Conservation (phyloP, 2,113 vertebrate genomes). For the Pangasianodon gigas region DNA sequence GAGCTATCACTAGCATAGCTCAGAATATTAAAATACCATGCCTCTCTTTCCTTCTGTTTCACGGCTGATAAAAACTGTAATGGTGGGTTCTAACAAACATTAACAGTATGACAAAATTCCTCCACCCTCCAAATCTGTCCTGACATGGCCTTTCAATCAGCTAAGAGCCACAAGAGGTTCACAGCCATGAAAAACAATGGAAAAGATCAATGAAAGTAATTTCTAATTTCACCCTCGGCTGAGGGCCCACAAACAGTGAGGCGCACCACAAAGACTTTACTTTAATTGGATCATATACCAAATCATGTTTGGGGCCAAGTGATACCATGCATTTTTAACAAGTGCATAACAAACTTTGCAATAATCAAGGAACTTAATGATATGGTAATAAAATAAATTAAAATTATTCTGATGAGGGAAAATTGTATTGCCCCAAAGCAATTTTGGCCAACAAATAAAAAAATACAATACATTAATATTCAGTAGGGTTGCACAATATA, state of each 20-base stretch:
- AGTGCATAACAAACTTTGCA: not conserved
- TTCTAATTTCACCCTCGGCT: constrained; percentile 56
- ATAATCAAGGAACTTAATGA: not conserved
- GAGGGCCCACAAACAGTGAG: constrained; percentile 49
- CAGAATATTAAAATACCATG: not conserved
- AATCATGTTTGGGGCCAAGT: constrained; percentile 62
- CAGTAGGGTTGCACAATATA: not conserved
- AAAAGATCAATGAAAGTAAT: constrained; percentile 59
- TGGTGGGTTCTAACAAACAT: not conserved
- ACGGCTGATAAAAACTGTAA: not conserved
- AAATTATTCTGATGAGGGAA: not conserved
- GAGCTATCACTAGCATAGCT: not conserved
- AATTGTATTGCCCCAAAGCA: not conserved
- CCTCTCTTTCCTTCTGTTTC: not conserved
- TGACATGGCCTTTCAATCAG: constrained; percentile 58
- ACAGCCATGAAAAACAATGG: constrained; percentile 52
- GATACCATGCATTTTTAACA: constrained; percentile 9
- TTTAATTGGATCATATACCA: constrained; percentile 49
- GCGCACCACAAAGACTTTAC: constrained; percentile 39
- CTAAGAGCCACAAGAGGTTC: constrained; percentile 44
- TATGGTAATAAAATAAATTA: not conserved
- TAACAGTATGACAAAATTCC: constrained; percentile 27
- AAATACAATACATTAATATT: not conserved
- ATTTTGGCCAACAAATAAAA: not conserved
- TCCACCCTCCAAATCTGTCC: constrained; percentile 25